Evolutionary conservation across 2,888 invertebrate species (phyloP), one percentile per base, ranked within the genome.

Genomic region (Drosophila nigritarsus): DNA sequence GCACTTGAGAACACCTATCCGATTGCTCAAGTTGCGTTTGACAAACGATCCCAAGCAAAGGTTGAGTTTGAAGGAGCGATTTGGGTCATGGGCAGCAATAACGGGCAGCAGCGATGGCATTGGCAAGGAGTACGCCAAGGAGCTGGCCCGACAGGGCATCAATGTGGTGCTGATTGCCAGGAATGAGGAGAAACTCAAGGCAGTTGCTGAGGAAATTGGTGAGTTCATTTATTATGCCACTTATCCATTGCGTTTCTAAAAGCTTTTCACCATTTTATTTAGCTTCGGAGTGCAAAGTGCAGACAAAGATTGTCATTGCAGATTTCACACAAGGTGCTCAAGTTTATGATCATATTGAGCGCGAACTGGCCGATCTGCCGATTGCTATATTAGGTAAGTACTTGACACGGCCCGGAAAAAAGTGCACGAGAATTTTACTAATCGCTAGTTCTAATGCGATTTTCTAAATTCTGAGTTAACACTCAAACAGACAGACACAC

Each of bases 81-180:
- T 95, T 91, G 98, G 98, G 75, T 93, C 95, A 48, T 98, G 98
- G 97, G 97, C 97, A 82, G 98, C 97, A 76, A 94, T 98, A 40
- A 98, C 98, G 0, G 98, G 98, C 29, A 96, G 96, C 48, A 98
- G 98, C 0, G 98, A 98, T 93, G 98, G 98, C 50, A 97, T 98
- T 87, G 98, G 98, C 30, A 97, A 96, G 93, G 96, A 96, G 50
- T 98, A 98, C 91, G 97, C 97, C 30, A 92, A 94, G 82, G 96
- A 97, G 93, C 93, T 98, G 84, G 98, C 97, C 0, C 94, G 94
- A 38, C 94, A 95, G 61, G 96, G 96, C 0, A 93, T 98, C 73
- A 97, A 96, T 92, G 92, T 98, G 48, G 95, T 97, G 29, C 94
- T 98, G 60, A 96, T 98, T 78, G 97, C 97, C 87, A 93, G 98